Percentiles rank a stretch among this genome's conserved stretches.
These are phyloP conservation scores for Brassicogethes aeneus DNA, from an alignment of 2,888 invertebrate genomes.

Conservation along the genomic window DNA sequence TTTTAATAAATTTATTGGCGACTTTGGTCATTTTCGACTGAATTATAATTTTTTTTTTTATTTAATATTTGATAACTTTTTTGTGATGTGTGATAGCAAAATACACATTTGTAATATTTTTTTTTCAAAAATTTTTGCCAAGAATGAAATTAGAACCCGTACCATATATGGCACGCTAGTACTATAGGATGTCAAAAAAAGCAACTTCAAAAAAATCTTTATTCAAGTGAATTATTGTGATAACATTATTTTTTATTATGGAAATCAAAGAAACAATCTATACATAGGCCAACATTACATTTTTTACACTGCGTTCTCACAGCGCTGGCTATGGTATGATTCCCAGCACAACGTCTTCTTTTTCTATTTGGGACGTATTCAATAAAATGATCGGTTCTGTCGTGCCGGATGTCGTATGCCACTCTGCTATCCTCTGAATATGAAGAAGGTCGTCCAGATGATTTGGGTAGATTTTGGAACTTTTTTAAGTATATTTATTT, in stretches of 20 bases:
- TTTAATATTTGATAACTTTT: no score
- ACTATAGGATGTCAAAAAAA: not conserved
- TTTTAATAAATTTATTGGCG: no score
- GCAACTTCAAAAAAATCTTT: not conserved
- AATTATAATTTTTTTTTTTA: no score
- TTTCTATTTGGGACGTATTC: constrained; percentile 9
- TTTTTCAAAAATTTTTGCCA: no score
- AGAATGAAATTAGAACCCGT: not conserved
- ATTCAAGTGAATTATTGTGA: not conserved
- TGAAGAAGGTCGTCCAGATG: constrained; percentile 6
- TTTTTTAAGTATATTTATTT: constrained; percentile 9
- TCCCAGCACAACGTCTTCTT: constrained; percentile 7
- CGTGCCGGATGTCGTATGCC: constrained; percentile 4
- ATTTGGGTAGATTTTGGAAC: constrained; percentile 10
- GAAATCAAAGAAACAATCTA: constrained; percentile 8
- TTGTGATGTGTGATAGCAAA: no score
- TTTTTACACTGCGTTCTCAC: constrained; percentile 7
- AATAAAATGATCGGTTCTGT: constrained; percentile 7
- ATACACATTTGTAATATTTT: no score
- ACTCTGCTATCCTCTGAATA: not conserved
- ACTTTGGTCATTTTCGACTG: no score
- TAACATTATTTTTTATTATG: not conserved
- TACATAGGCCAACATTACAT: constrained; percentile 10
- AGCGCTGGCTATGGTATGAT: constrained; percentile 2
- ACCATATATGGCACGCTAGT: not conserved